These are phyloP conservation scores for Bugulina stolonifera DNA, from an alignment of 2,888 invertebrate species.

Conservation along the genomic window DNA sequence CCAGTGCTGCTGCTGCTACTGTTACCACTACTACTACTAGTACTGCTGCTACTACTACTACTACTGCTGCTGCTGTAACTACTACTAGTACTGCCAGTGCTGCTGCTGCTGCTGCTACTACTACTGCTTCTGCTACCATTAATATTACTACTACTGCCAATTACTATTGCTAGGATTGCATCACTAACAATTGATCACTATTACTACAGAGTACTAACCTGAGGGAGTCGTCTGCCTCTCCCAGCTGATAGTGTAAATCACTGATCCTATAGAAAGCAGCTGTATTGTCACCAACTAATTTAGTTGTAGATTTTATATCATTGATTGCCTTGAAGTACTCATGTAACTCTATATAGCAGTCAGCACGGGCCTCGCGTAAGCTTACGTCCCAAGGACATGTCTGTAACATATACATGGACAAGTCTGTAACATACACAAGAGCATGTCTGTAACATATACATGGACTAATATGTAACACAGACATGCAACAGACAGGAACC, in stretches of 20 bases:
- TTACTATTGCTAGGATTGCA: too few species aligned
- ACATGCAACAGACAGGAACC: too few species aligned
- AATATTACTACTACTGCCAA: too few species aligned
- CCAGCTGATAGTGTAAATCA: conserved; percentile 76
- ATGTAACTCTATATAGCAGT: conserved; percentile 66
- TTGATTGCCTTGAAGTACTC: conserved; percentile 68
- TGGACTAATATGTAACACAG: conserved; percentile 40
- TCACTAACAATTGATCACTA: too few species aligned
- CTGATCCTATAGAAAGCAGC: conserved; percentile 78
- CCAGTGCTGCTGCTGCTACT: too few species aligned
- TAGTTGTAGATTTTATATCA: conserved; percentile 83
- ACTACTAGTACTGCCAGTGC: too few species aligned
- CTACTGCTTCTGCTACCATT: too few species aligned
- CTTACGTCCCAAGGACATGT: conserved; percentile 80
- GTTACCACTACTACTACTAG: neutral
- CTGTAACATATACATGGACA: conserved; percentile 42
- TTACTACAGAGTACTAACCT: too few species aligned
- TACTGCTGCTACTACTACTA: neutral
- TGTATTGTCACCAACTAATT: conserved; percentile 85
- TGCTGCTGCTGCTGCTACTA: too few species aligned
- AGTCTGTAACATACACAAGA: conserved; percentile 78
- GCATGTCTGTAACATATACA: conserved; percentile 58
- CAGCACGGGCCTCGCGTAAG: conserved; percentile 77
- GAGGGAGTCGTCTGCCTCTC: conserved; percentile 83
- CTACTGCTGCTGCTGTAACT: too few species aligned